phyloP scores from a whole-genome alignment of 2,888 invertebrate genomes.

The Plebejus anna region DNA sequence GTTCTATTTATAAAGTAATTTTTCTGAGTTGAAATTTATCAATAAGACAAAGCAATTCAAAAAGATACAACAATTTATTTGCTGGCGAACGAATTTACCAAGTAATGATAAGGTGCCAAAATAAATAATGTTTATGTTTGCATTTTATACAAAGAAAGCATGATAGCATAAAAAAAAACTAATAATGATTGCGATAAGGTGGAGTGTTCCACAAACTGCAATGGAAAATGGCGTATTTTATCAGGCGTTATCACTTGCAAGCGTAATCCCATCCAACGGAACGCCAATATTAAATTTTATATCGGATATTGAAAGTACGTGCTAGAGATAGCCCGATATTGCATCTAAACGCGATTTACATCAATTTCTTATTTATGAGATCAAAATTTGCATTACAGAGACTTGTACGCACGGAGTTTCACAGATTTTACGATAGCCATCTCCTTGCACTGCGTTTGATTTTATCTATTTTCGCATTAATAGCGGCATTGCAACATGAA shows the following conservation, averaged over 20 bases:
- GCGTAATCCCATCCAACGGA: constrained; percentile 36
- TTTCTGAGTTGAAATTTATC: background rate
- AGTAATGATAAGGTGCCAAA: background rate
- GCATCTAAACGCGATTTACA: constrained; percentile 25
- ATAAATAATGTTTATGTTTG: background rate
- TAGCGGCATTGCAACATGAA: background rate
- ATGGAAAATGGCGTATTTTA: constrained; percentile 34
- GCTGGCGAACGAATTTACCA: background rate
- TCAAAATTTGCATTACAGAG: constrained; percentile 9
- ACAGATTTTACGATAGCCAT: background rate
- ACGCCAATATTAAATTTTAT: constrained; percentile 32
- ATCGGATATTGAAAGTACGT: constrained; percentile 24
- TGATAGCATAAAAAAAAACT: background rate
- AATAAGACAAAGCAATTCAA: background rate
- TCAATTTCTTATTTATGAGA: constrained; percentile 21
- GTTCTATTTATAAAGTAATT: background rate
- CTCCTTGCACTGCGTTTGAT: background rate
- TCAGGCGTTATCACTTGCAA: constrained; percentile 38
- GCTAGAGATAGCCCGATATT: constrained; percentile 24
- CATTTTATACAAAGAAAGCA: background rate
- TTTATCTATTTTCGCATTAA: background rate
- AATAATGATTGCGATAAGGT: constrained; percentile 31
- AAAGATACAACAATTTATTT: background rate
- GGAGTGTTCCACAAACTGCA: constrained; percentile 34
- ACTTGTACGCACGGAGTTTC: background rate